phyloP scores from a whole-genome alignment of 2,113 vertebrate species.

The Neopipo cinnamomea region DNA sequence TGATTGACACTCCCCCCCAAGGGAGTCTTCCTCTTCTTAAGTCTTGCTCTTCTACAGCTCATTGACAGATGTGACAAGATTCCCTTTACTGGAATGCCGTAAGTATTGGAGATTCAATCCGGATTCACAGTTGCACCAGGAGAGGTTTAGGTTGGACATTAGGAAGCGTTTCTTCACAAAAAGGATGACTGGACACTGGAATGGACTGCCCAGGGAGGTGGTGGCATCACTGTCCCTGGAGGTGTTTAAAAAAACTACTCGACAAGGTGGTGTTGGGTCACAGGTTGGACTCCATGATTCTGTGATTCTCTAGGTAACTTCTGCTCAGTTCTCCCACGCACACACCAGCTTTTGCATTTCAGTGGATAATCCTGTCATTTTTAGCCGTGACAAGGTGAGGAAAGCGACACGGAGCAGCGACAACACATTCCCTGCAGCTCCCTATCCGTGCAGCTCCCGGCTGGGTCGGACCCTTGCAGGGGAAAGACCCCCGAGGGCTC shows the following conservation, averaged over 20 bases:
- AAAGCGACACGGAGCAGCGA: not conserved
- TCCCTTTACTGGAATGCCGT: rapidly evolving
- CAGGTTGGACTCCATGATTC: not conserved
- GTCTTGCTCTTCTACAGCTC: not conserved
- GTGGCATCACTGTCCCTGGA: not conserved
- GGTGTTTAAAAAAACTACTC: not conserved
- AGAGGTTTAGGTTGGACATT: not conserved
- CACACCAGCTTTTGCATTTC: not conserved
- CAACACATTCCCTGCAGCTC: not conserved
- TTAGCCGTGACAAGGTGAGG: not conserved
- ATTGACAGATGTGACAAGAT: not conserved
- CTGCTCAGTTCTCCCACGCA: not conserved
- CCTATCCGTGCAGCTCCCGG: rapidly evolving
- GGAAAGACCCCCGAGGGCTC: no score
- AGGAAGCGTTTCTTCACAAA: not conserved
- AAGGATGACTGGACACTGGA: not conserved
- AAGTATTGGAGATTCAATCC: not conserved
- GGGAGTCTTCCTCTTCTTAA: no score
- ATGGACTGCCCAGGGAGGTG: no score
- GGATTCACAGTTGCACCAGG: rapidly evolving
- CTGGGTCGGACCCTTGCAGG: rapidly evolving
- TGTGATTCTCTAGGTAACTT: not conserved
- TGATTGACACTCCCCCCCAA: no score
- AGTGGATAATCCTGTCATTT: rapidly evolving
- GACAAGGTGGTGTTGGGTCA: rapidly evolving